Percentiles rank a stretch among this genome's conserved stretches.
Conservation (phyloP, 2,113 vertebrate species). For the Silurus asotus region DNA sequence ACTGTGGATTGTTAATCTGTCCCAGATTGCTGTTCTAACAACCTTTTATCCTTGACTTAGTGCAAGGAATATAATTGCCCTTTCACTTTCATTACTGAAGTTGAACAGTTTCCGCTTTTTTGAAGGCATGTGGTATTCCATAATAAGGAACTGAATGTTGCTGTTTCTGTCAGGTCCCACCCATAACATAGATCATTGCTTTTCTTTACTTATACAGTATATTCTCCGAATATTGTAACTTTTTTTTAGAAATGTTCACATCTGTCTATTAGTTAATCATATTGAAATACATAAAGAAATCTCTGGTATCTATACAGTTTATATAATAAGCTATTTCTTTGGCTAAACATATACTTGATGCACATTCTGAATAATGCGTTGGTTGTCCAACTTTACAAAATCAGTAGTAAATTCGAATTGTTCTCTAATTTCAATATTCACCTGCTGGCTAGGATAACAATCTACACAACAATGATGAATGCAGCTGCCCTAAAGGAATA, state of each 20-base stretch:
- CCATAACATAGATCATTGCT: no score
- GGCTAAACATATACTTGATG: no score
- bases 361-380: background rate
- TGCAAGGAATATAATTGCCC: no score
- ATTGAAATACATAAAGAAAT: background rate
- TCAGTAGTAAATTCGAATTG: slow-evolving; percentile 9
- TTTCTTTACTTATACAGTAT: no score
- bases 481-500: slow-evolving; percentile 66
- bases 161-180: background rate
- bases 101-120: background rate
- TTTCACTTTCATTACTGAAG: background rate
- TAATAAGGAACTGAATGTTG: background rate
- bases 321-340: background rate
- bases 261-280: background rate
- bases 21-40: background rate
- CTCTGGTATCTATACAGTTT: background rate
- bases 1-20: no score
- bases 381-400: background rate
- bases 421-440: slow-evolving; percentile 1
- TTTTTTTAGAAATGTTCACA: no score
- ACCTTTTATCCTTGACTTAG: background rate
- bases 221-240: no score
- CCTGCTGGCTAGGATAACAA: slow-evolving; percentile 58
- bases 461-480: slow-evolving; percentile 75
- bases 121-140: background rate